Conservation (phyloP, 2,888 invertebrate species). For the Campoletis raptor region DNA sequence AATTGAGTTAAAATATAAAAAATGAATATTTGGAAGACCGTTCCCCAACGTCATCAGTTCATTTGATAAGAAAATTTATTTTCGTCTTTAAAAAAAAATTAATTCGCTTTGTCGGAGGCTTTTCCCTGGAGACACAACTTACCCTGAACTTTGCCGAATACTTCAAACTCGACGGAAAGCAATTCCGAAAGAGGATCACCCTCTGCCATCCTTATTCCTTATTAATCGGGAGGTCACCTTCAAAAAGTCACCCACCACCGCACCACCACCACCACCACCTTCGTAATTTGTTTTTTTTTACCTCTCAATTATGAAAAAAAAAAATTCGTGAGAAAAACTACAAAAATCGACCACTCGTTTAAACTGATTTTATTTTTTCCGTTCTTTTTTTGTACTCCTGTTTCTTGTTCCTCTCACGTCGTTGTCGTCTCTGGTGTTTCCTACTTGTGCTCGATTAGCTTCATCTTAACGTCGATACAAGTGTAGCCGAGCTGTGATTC, state of each 20-base stretch:
- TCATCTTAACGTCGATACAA: slow-evolving; percentile 78
- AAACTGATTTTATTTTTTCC: slow-evolving; percentile 5
- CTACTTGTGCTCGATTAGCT: slow-evolving; percentile 68
- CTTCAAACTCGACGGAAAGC: slow-evolving; percentile 95
- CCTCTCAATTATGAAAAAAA: neutral
- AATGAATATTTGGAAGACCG: neutral
- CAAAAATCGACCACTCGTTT: slow-evolving; percentile 10
- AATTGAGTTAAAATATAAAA: neutral
- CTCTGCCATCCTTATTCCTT: slow-evolving; percentile 75
- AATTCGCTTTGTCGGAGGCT: neutral
- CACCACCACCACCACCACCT: slow-evolving; percentile 51
- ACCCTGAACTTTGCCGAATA: slow-evolving; percentile 97
- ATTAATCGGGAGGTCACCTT: slow-evolving; percentile 60
- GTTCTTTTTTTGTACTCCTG: slow-evolving; percentile 46
- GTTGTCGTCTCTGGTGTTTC: slow-evolving; percentile 57
- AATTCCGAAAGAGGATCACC: slow-evolving; percentile 83
- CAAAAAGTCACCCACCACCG: slow-evolving; percentile 56
- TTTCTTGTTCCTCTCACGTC: slow-evolving; percentile 53
- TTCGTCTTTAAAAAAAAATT: neutral
- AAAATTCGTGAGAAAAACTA: slow-evolving; percentile 32
- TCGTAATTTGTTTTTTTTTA: slow-evolving; percentile 25
- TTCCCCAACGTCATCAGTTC: neutral
- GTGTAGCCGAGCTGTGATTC: slow-evolving; percentile 78
- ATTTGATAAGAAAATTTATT: neutral
- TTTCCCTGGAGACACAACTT: slow-evolving; percentile 74